These are phyloP conservation scores for Uloborus plumipes DNA, from an alignment of 2,888 invertebrate species.

Conservation along the genomic window DNA sequence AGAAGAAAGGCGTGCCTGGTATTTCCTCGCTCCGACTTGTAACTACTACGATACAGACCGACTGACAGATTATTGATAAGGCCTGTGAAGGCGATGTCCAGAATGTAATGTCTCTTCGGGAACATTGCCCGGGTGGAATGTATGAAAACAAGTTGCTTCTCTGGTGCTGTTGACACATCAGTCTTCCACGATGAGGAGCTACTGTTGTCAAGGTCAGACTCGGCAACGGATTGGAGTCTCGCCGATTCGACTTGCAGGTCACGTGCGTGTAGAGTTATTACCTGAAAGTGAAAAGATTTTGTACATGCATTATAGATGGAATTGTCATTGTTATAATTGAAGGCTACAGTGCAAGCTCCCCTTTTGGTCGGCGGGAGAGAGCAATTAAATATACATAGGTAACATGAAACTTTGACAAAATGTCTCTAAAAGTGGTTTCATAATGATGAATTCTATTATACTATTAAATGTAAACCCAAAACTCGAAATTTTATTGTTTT, in stretches of 20 bases:
- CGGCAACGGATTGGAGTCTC: not conserved
- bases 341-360: too few relatives aligned
- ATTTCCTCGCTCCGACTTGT: conserved; percentile 4
- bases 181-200: conserved; percentile 9
- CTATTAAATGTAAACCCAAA: too few relatives aligned
- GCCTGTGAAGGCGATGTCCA: conserved; percentile 39
- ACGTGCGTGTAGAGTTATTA: conserved; percentile 39
- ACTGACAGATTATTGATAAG: conserved; percentile 42
- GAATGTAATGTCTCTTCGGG: conserved; percentile 19
- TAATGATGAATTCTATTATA: too few relatives aligned
- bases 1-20: not conserved
- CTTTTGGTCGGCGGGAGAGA: too few relatives aligned
- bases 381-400: too few relatives aligned
- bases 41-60: conserved; percentile 52
- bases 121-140: conserved; percentile 13
- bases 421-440: too few relatives aligned
- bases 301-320: too few relatives aligned
- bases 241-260: conserved; percentile 21
- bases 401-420: too few relatives aligned
- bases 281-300: conserved; percentile 10
- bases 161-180: not conserved
- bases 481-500: too few relatives aligned
- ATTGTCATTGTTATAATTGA: too few relatives aligned
- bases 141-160: conserved; percentile 32
- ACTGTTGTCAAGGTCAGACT: not conserved